phyloP scores from a whole-genome alignment of 2,888 invertebrate genomes.

The Neria commutata region DNA sequence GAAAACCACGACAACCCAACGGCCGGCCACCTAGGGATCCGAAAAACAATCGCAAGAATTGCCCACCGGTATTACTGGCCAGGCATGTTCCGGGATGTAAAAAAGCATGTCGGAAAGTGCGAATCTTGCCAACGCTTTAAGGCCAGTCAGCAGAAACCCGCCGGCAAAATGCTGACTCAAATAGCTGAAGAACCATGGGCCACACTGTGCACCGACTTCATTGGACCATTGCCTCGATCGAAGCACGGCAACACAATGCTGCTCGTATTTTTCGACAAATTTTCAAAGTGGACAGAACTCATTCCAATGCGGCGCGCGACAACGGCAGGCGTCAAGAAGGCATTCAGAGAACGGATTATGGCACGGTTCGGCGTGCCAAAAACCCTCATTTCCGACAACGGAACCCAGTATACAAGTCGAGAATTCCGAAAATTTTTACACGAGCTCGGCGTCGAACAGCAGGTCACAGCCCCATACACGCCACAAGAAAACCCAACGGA shows the following conservation, averaged over 20 bases:
- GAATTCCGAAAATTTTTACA: too few relatives aligned
- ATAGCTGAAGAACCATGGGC: background rate
- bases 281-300: constrained; percentile 16
- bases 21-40: background rate
- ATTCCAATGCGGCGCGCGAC: constrained; percentile 8
- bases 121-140: too few relatives aligned
- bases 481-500: too few relatives aligned
- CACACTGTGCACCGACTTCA: constrained; percentile 3
- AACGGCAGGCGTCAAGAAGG: background rate
- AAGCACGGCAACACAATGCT: constrained; percentile 11
- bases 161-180: constrained; percentile 4
- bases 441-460: too few relatives aligned
- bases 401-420: too few relatives aligned
- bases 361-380: too few relatives aligned
- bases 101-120: too few relatives aligned
- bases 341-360: background rate
- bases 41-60: too few relatives aligned
- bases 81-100: too few relatives aligned
- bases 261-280: constrained; percentile 6
- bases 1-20: constrained; percentile 3
- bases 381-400: too few relatives aligned
- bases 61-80: too few relatives aligned
- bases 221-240: constrained; percentile 9
- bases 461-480: too few relatives aligned
- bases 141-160: constrained; percentile 4